These are phyloP conservation scores for Heliconius hortense DNA, from an alignment of 2,888 invertebrate species.

Conservation along the genomic window DNA sequence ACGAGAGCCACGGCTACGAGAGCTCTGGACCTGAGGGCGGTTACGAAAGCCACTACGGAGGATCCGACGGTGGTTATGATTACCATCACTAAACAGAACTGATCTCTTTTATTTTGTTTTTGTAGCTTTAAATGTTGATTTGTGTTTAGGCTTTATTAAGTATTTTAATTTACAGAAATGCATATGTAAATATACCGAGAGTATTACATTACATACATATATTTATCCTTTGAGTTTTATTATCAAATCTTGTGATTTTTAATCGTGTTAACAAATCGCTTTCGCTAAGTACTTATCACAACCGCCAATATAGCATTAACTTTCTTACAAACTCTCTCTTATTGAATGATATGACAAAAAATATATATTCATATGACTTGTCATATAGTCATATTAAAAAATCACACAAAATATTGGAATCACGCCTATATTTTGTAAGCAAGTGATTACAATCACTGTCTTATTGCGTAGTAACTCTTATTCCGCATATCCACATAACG, in stretches of 20 bases:
- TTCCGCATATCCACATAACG: slow-evolving; percentile 38
- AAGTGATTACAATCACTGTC: slow-evolving; percentile 46
- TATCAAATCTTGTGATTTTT: background rate
- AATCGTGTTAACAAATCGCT: background rate
- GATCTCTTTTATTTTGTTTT: slow-evolving; percentile 72
- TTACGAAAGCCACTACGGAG: slow-evolving; percentile 47
- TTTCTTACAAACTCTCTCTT: background rate
- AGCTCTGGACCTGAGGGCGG: slow-evolving; percentile 44
- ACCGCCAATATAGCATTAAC: background rate
- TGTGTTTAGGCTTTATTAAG: slow-evolving; percentile 70
- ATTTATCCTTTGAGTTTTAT: slow-evolving; percentile 26
- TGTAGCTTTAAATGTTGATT: slow-evolving; percentile 77
- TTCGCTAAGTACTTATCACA: background rate
- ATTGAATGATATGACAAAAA: background rate
- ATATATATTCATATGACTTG: background rate
- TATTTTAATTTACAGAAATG: slow-evolving; percentile 58
- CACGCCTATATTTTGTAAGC: slow-evolving; percentile 1
- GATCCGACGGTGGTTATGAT: slow-evolving; percentile 43
- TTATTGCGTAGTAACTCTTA: slow-evolving; percentile 51
- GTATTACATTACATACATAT: slow-evolving; percentile 68
- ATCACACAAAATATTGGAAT: background rate
- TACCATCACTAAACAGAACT: slow-evolving; percentile 68
- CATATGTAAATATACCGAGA: slow-evolving; percentile 71
- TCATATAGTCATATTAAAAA: background rate
- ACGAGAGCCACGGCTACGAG: slow-evolving; percentile 40